Base-by-base conservation (phyloP, 2,888 invertebrate species). In the Heliconius aoede region DNA sequence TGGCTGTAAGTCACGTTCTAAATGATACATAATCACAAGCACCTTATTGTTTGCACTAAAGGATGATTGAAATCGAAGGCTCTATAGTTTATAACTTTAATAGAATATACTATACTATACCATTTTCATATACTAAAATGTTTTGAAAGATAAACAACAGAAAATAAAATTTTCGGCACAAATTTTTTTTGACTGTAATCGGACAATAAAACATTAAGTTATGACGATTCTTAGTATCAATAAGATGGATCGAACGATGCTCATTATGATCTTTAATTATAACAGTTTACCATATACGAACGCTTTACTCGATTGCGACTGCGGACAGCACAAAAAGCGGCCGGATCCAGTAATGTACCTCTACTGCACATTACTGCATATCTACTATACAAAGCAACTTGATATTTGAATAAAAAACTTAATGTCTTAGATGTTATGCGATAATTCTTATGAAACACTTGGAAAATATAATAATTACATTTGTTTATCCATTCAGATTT, bases 241-340 rank as follows among this genome's bases (percentile, higher is more conserved):
- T 85, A 92, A 91, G 91, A 91, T 91, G 85, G 84, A 88, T 89
- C 88, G 87, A 87, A 84, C 83, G 84, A 87, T 85, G 80, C 89
- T 90, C 93, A 91, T 93, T 92, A 92, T 90, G 90, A 90, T 89
- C 87, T 90, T 93, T 93, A 94, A 94, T 94, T 94, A 94, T 94
- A 92, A 94, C 93, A 93, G 93, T 91, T 90, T 83, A 86, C 94
- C 94, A 85, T 94, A 92, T 93, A 94, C 82, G 92, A 90, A 89
- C 88, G 88, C 86, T 88, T 90, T 87, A 89, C 90, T 88, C 88
- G 87, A 85, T 85, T 86, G 85, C 83, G 85, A 84, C 87, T 84
- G 84, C 86, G 84, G 85, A 83, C 84, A 82, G 78, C 79, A 85
- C 86, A 90, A 93, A 93, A 90, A 90, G 88, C 85, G 82, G 86